Conservation (phyloP, 1,140 invertebrate genomes). For the Drosophila eugracilis region DNA sequence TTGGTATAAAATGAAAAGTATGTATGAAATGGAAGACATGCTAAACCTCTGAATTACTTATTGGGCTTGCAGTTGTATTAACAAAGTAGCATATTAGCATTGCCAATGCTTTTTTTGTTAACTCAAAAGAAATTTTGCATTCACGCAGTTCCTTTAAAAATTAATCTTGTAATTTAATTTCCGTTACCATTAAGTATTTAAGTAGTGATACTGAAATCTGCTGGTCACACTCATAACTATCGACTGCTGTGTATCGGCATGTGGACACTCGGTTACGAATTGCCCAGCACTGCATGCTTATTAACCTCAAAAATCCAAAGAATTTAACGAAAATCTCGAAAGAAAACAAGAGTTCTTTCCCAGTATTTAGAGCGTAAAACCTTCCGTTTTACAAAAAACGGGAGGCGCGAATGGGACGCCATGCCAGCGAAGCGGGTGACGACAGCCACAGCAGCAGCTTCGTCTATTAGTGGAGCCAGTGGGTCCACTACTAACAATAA, state of each 20-base stretch:
- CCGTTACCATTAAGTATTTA: too few relatives aligned
- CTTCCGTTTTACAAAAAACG: conserved; percentile 3
- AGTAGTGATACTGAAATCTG: too few relatives aligned
- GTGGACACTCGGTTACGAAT: conserved; percentile 3
- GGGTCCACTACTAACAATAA: conserved; percentile 26
- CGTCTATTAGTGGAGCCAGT: conserved; percentile 41
- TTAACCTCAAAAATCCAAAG: conserved; percentile 48
- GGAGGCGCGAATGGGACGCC: conserved; percentile 42
- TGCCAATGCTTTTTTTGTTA: too few relatives aligned
- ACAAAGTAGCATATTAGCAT: too few relatives aligned
- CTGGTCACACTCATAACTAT: not conserved
- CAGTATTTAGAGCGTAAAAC: too few relatives aligned
- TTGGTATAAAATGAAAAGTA: too few relatives aligned
- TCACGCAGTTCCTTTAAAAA: too few relatives aligned
- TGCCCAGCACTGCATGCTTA: conserved; percentile 19
- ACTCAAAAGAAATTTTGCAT: too few relatives aligned
- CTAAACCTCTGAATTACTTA: too few relatives aligned
- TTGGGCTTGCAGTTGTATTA: too few relatives aligned
- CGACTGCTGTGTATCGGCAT: conserved; percentile 19
- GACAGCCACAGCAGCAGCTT: conserved; percentile 34
- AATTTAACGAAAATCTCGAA: not conserved
- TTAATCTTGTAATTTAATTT: too few relatives aligned
- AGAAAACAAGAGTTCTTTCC: conserved; percentile 3
- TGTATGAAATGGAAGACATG: too few relatives aligned
- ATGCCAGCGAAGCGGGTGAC: conserved; percentile 67